Evolutionary conservation across 37 sponge, comb jelly and placozoan species (phyloP).

Genomic region (Bolinopsis microptera): DNA sequence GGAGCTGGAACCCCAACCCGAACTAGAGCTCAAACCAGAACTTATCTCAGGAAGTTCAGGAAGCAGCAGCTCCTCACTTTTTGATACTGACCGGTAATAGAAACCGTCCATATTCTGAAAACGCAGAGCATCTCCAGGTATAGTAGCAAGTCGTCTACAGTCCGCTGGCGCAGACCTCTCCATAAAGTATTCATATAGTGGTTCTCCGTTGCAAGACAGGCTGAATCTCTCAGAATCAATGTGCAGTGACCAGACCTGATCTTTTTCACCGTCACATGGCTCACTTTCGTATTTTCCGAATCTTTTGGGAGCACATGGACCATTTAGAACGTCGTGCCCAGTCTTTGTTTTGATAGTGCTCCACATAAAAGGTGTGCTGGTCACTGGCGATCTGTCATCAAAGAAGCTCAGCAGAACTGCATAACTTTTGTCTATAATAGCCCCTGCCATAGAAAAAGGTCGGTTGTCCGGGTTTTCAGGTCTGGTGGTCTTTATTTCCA

Average conservation of each 20-base stretch:
- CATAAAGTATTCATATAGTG: background rate
- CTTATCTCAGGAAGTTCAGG: too few species aligned
- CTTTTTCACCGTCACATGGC: background rate
- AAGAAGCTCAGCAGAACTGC: background rate
- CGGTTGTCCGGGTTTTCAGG: background rate
- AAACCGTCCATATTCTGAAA: background rate
- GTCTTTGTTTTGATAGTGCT: background rate
- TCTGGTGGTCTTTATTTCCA: background rate
- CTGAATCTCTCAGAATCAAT: background rate
- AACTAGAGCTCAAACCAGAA: background rate
- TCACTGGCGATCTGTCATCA: background rate
- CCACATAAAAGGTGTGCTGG: background rate
- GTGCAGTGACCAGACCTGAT: background rate
- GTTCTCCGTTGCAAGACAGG: background rate
- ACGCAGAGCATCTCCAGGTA: background rate
- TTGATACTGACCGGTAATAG: background rate
- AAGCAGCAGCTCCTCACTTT: background rate
- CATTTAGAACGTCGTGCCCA: background rate
- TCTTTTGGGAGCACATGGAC: background rate
- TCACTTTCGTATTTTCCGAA: background rate
- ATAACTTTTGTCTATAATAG: background rate
- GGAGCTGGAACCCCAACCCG: background rate
- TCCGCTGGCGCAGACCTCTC: background rate
- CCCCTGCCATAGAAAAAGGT: background rate
- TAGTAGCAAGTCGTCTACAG: background rate